Evolutionary conservation across 1,140 invertebrate species (phyloP).

Genomic region (Agrilus planipennis): DNA sequence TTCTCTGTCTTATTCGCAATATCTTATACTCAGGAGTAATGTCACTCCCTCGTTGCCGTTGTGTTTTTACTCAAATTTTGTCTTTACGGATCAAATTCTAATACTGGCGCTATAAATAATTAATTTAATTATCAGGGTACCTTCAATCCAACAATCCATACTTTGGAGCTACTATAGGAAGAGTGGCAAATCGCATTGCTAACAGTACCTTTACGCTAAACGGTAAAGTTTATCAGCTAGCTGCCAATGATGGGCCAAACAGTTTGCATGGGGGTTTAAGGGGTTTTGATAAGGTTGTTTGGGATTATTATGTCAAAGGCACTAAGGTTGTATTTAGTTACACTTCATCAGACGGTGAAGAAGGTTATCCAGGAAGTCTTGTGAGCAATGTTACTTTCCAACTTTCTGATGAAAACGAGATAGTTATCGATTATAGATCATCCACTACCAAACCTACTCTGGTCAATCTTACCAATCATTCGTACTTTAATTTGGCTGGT

Average conservation of each 20-base stretch:
- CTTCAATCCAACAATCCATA: conserved; percentile 52
- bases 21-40: too few species aligned
- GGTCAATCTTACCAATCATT: conserved; percentile 86
- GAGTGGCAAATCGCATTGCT: conserved; percentile 77
- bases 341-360: conserved; percentile 55
- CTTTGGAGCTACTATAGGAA: conserved; percentile 78
- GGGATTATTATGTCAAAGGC: conserved; percentile 27
- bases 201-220: conserved; percentile 57
- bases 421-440: conserved; percentile 62
- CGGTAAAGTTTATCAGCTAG: conserved; percentile 54
- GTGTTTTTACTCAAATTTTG: too few species aligned
- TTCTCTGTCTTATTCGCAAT: too few species aligned
- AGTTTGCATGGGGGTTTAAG: conserved; percentile 76
- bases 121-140: too few species aligned
- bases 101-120: too few species aligned
- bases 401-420: conserved; percentile 56
- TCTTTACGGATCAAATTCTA: too few species aligned
- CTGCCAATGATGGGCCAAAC: conserved; percentile 56
- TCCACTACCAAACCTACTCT: conserved; percentile 65
- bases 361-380: conserved; percentile 76
- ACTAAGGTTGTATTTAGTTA: conserved; percentile 32
- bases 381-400: conserved; percentile 55
- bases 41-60: too few species aligned
- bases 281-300: conserved; percentile 80
- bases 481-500: conserved; percentile 89